phyloP scores from a whole-genome alignment of 2,888 invertebrate genomes.

The Stenodema calcarata region DNA sequence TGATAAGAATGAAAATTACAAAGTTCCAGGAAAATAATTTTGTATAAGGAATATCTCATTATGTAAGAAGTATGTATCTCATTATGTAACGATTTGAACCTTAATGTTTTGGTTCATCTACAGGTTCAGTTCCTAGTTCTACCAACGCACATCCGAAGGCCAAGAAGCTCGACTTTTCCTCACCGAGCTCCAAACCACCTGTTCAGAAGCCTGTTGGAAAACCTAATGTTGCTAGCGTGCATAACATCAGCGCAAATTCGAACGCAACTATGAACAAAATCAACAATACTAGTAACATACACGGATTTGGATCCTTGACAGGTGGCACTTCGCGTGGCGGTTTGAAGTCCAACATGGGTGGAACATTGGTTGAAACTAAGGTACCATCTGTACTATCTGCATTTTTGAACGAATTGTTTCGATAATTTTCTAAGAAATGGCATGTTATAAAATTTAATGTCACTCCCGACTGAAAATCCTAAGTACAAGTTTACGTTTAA shows the following conservation, averaged over 20 bases:
- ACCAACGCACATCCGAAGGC: neutral
- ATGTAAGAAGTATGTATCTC: neutral
- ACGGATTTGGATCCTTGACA: slow-evolving; percentile 30
- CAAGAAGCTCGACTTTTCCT: neutral
- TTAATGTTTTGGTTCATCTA: neutral
- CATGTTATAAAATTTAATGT: too few relatives aligned
- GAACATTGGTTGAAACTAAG: slow-evolving; percentile 34
- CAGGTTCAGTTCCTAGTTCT: neutral
- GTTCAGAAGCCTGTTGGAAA: neutral
- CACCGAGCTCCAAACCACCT: neutral
- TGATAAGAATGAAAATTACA: too few relatives aligned
- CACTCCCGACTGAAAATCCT: too few relatives aligned
- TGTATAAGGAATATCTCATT: neutral
- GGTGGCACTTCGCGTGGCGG: slow-evolving; percentile 57
- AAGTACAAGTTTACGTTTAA: too few relatives aligned
- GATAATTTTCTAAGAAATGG: neutral
- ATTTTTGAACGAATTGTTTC: too few relatives aligned
- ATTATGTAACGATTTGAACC: neutral
- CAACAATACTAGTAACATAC: slow-evolving; percentile 15
- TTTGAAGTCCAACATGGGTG: slow-evolving; percentile 57
- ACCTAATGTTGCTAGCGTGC: neutral
- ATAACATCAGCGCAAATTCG: neutral
- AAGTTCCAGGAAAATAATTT: too few relatives aligned
- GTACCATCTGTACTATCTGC: neutral
- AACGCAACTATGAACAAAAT: slow-evolving; percentile 2